phyloP scores from a whole-genome alignment of 2,113 vertebrate species.

The Sclerurus mexicanus region DNA sequence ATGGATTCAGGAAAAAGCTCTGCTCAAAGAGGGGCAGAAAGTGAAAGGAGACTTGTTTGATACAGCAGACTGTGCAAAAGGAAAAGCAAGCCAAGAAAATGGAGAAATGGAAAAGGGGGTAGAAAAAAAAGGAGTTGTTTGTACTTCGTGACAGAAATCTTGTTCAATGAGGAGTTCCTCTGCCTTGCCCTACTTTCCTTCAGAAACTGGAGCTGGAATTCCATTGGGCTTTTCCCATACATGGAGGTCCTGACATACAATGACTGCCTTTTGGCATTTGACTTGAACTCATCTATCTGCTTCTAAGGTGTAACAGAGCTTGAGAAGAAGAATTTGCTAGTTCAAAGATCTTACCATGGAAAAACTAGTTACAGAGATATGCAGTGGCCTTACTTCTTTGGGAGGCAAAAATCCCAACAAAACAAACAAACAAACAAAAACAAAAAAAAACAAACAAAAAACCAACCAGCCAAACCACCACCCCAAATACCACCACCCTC shows the following conservation, averaged over 20 bases:
- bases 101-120: background rate
- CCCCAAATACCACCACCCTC: too few species aligned
- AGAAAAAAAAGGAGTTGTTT: background rate
- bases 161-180: background rate
- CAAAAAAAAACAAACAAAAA: background rate
- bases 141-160: background rate
- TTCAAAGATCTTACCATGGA: background rate
- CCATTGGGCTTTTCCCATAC: background rate
- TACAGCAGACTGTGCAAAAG: background rate
- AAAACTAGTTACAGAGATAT: background rate
- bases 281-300: background rate
- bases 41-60: background rate
- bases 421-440: too few species aligned
- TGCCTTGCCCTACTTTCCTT: background rate
- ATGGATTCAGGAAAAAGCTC: background rate
- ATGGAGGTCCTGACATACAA: background rate
- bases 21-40: background rate
- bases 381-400: background rate
- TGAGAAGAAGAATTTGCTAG: background rate
- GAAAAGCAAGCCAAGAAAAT: background rate
- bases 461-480: background rate
- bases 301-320: background rate
- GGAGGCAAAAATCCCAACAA: too few species aligned
- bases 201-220: background rate
- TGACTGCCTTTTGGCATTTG: background rate